These are phyloP conservation scores for Ecliptopera silaceata DNA, from an alignment of 2,888 invertebrate species.

Conservation along the genomic window DNA sequence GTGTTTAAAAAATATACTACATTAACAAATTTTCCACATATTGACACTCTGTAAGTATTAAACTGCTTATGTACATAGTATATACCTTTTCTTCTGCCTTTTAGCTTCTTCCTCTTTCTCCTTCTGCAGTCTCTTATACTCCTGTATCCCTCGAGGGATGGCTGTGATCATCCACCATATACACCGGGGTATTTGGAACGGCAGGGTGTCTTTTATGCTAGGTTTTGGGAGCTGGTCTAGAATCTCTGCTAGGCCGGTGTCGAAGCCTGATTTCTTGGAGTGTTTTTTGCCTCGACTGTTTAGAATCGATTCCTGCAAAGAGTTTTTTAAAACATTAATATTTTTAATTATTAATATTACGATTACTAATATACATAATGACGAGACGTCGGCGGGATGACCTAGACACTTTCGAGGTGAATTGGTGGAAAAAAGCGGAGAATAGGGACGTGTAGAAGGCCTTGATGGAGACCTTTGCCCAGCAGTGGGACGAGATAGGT, in stretches of 20 bases:
- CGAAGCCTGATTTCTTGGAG: conserved; percentile 84
- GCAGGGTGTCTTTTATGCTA: conserved; percentile 89
- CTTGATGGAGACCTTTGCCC: no score
- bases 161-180: conserved; percentile 84
- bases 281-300: conserved; percentile 86
- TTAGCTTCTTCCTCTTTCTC: conserved; percentile 81
- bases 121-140: conserved; percentile 60
- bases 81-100: conserved; percentile 76
- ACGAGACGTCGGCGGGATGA: no score
- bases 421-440: no score
- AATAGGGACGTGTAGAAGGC: no score
- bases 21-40: no score
- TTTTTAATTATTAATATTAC: no score
- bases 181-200: conserved; percentile 90
- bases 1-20: no score
- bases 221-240: conserved; percentile 88
- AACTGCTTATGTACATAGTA: not conserved
- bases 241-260: conserved; percentile 85
- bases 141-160: conserved; percentile 76
- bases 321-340: no score
- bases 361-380: no score
- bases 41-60: no score
- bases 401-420: no score
- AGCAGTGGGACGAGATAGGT: no score
- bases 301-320: conserved; percentile 86